Conservation (phyloP, 2,797 vertebrate species). For the Notamacropus eugenii region DNA sequence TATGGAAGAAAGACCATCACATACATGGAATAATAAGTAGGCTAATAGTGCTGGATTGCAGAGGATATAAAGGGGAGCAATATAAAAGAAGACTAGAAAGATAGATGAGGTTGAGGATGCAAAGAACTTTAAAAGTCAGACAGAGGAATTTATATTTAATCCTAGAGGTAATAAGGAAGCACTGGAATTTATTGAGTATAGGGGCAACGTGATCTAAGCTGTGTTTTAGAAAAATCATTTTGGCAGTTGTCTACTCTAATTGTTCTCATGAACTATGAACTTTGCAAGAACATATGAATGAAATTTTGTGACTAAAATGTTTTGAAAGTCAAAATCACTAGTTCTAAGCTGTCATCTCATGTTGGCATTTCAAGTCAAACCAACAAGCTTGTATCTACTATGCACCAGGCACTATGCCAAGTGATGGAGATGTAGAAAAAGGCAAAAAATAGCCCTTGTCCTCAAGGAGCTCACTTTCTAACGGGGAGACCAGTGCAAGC, state of each 20-base stretch:
- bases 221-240: background rate
- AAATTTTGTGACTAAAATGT: background rate
- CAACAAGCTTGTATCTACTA: background rate
- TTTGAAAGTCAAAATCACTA: background rate
- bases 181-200: background rate
- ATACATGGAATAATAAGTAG: no score
- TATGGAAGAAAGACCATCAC: no score
- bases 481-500: no score
- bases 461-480: background rate
- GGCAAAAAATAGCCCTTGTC: background rate
- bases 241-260: background rate
- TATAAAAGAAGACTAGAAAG: background rate
- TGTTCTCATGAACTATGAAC: background rate
- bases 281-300: background rate
- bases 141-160: background rate
- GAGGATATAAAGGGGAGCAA: no score
- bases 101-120: no score
- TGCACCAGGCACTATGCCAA: background rate
- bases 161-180: background rate
- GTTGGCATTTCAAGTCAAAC: background rate
- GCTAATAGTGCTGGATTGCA: background rate
- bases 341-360: background rate
- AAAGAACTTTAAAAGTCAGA: no score
- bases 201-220: background rate
- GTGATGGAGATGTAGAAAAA: background rate